Base-by-base conservation (phyloP, 2,888 invertebrate genomes). In the Glaucopsyche alexis region DNA sequence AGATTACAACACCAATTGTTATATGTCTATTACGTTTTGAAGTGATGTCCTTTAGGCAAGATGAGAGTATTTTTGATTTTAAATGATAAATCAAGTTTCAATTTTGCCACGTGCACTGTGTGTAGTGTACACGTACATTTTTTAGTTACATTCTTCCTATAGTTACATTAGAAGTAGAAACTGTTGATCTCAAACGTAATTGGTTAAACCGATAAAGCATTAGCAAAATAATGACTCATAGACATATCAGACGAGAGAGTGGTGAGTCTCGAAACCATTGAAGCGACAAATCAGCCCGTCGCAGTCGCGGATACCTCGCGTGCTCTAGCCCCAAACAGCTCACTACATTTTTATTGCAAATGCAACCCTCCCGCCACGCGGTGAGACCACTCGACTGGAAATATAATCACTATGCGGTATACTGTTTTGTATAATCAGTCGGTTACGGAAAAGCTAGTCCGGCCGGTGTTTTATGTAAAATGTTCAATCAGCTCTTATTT, bases 301-400 rank as follows among this genome's bases (percentile, higher is more conserved):
- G 69, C 29, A 60, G 47, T 69, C 45, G 67, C 67, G 16, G 42
- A 67, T 67, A 45, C 69, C 69, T 49, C 47, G 49, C 47, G 45
- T 69, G 45, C 47, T 47, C 45, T 47, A 69, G 13, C 69, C 69
- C 69, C 45, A 47, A 67, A 80, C 80, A 80, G 81, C 77, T 75
- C 77, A 76, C 76, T 84, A 84, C 83, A 85, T 85, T 87, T 89
- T 88, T 87, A 90, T 87, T 85, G 83, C 85, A 79, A 78, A 76
- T 82, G 83, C 85, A 84, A 66, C 88, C 87, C 86, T 82, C 79
- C 78, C 80, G 78, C 79, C 79, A 79, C 80, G 79, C 82, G 79
- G 79, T 82, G 80, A 80, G 84, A 82, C 86, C 86, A 86, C 87
- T 90, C 89, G 81, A 87, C 87, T 88, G 86, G 85, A 85, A 89